These are phyloP conservation scores for Garra rufa DNA, from an alignment of 2,113 vertebrate species.

Conservation along the genomic window DNA sequence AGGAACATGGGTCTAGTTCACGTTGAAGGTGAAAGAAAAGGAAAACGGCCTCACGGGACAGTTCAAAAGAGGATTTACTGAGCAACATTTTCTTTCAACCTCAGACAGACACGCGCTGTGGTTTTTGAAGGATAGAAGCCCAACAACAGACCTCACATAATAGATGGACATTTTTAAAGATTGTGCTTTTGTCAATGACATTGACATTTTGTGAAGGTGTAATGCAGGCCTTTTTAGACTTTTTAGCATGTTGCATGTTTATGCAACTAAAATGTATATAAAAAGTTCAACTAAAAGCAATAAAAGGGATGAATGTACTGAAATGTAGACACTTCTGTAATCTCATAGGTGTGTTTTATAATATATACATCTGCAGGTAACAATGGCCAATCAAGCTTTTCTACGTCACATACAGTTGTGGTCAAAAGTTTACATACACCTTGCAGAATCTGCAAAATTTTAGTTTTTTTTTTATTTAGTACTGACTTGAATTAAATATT, in stretches of 20 bases:
- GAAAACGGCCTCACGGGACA: not conserved
- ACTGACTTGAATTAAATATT: too few species aligned
- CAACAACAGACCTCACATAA: not conserved
- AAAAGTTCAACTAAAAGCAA: not conserved
- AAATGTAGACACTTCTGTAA: not conserved
- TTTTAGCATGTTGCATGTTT: not conserved
- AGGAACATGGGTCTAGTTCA: conserved; percentile 78
- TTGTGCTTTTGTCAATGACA: not conserved
- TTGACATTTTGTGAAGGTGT: not conserved
- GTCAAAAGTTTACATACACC: too few species aligned
- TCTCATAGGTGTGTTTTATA: not conserved
- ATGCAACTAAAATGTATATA: conserved; percentile 3
- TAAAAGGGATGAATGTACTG: not conserved
- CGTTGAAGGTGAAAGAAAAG: not conserved
- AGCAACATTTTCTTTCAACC: not conserved
- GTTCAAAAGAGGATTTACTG: not conserved
- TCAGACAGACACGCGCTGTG: not conserved
- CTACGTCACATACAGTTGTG: not conserved
- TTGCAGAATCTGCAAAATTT: too few species aligned
- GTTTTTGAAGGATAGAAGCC: not conserved
- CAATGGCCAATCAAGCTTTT: not conserved
- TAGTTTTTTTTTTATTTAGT: too few species aligned
- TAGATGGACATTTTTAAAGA: not conserved
- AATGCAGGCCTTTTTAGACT: not conserved
- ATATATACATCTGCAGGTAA: not conserved